Conservation (phyloP, 2,113 vertebrate genomes). For the Cyprinus carpio region DNA sequence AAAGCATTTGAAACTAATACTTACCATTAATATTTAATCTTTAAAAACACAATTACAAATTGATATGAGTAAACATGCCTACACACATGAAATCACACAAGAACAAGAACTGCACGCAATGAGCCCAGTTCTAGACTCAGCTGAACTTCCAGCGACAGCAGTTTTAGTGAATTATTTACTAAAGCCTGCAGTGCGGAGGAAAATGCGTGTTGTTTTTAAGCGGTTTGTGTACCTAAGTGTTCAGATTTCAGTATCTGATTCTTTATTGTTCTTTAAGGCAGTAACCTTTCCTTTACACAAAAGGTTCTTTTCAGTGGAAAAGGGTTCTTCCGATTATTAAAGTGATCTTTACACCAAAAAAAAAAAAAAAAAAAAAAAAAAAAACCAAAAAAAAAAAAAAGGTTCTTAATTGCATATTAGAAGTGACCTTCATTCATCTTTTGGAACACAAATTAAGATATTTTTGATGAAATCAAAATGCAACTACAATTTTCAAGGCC, state of each 20-base stretch:
- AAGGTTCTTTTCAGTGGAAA: no score
- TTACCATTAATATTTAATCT: background rate
- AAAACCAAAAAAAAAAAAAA: no score
- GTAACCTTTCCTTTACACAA: no score
- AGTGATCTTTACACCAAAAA: no score
- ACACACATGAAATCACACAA: background rate
- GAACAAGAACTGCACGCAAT: background rate
- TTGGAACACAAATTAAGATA: no score
- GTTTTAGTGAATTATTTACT: constrained; percentile 15
- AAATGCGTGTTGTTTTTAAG: background rate
- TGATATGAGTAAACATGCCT: background rate
- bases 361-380: no score
- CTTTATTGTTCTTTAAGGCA: no score
- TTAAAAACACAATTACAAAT: background rate
- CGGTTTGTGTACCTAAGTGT: background rate
- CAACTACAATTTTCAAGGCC: no score
- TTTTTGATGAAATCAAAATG: no score
- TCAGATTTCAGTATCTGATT: background rate
- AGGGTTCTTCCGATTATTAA: no score
- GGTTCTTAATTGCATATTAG: no score
- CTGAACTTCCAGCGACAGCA: background rate
- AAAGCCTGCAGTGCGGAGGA: background rate
- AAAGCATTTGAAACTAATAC: background rate
- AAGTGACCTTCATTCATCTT: no score
- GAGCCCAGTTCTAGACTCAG: background rate